phyloP scores from a whole-genome alignment of 2,797 vertebrate genomes.

The Cyprinella venusta region DNA sequence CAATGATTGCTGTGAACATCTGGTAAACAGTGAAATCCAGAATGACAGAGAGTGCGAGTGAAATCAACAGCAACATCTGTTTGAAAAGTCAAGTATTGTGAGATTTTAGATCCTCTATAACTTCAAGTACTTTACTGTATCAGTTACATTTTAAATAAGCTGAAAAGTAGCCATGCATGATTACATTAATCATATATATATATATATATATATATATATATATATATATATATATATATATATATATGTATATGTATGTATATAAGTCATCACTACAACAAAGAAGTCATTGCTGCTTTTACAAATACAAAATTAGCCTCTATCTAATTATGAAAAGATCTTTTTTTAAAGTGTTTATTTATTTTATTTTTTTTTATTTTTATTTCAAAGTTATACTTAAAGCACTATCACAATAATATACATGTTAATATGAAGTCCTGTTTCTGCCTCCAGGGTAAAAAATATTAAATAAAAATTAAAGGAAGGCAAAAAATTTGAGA shows the following conservation, averaged over 20 bases:
- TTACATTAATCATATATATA: neutral
- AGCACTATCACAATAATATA: neutral
- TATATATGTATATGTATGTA: no score
- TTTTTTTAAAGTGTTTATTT: neutral
- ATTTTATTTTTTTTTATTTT: no score
- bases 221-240: no score
- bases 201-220: no score
- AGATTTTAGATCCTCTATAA: neutral
- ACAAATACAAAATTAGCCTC: neutral
- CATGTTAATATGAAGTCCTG: neutral
- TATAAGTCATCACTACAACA: neutral
- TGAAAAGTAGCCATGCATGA: neutral
- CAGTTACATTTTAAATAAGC: neutral
- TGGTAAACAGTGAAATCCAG: slow-evolving; percentile 8
- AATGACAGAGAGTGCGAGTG: neutral
- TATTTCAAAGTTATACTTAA: neutral
- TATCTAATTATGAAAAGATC: neutral
- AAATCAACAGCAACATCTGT: slow-evolving; percentile 19
- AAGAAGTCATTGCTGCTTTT: neutral
- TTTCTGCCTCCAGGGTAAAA: neutral
- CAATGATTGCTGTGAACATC: slow-evolving; percentile 21
- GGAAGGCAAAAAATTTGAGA: neutral
- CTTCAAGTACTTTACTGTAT: neutral
- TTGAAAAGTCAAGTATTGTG: neutral
- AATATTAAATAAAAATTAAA: no score